Base-by-base conservation (phyloP, 92 coral and sea anemone species). In the Porites evermanni region DNA sequence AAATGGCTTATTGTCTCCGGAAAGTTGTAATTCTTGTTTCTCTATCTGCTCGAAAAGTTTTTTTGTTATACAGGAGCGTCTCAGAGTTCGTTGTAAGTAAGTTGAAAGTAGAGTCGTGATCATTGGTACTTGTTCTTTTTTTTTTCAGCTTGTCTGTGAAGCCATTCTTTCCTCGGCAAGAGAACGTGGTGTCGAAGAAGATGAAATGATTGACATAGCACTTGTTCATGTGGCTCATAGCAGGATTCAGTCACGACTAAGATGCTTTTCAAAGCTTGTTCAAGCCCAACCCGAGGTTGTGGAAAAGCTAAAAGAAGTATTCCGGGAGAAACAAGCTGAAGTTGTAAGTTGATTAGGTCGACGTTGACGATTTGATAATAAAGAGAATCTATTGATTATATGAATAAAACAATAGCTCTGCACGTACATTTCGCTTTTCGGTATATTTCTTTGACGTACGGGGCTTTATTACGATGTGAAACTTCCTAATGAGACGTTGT, bases 181-280 rank as follows among this genome's bases (percentile, higher is more conserved):
- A 17, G 85, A 85, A 81, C 79, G 72, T 18, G 86, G 77, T n/a
- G 8, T 72, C 7, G 88, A 53, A 12, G 78, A 69, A 23, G 67
- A 60, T 75, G 72, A 83, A 50, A 14, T 67, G n/a, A 23, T 86
- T 52, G 93, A 86, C 66, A 58, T 90, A 23, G 80, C 93, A 17
- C 77, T 84, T 20, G 61, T 90, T 67, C 93, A 90, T 65, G 84
- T 80, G 64, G 86, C 90, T 1, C 52, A 80, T 77, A 60, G 75
- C 24, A 79, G 89, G 4, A 60, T 77, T 17, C 79, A 69, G 79
- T 81, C 84, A 23, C 75, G 90, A 64, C 60, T 90, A 10, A 76
- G 67, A 21, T 74, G 81, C 64, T 90, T 90, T 68, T 75, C 53
- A 18, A 68, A 68, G 44, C 87, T 90, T 47, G 89, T 81, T 20